Evolutionary conservation across 2,888 invertebrate genomes (phyloP), one percentile per base, ranked within the genome.

Genomic region (Schizaphis graminum): DNA sequence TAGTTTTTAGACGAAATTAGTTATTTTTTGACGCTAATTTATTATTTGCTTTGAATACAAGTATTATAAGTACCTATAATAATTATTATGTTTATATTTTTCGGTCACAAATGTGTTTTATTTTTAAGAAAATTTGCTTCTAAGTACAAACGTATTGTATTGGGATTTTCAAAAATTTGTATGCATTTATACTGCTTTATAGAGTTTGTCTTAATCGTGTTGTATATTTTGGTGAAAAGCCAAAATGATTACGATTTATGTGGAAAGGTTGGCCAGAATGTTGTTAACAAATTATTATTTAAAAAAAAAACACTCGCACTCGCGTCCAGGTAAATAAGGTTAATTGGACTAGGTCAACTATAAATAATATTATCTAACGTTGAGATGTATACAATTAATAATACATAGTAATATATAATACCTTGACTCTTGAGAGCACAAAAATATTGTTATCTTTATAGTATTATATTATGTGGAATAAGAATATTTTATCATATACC

Each of bases 321-420:
- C 24, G 2, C 61, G 47, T 90, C n/a, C 61, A 44, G 47, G 61
- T 90, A 53, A 35, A 88, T 28, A 67, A 67, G 67, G 61, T 90
- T 89, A 90, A 67, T 90, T 90, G n/a, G 90, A 21, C 47, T 24
- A 24, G 47, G 67, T 90, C 44, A 47, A 61, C n/a, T 47, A 49
- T 90, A n/a, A 67, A 67, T 67, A 67, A 35, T 44, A 28, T 57
- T 67, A 47, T 90, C n/a, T 47, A 16, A 90, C 61, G 61, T 61
- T 61, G 35, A 77, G 35, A n/a, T 67, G n/a, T n/a, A n/a, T 67
- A n/a, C 1, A n/a, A 77, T 35, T 35, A 77, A 77, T 77, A 77
- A 77, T 77, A n/a, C n/a, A 67, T n/a, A 77, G 35, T 77, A 77
- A 77, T 77, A 77, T 77, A 21, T 35, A 77, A 67, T 77, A 77